Evolutionary conservation across 1,140 invertebrate genomes (phyloP).

Genomic region (Procambarus virginalis): DNA sequence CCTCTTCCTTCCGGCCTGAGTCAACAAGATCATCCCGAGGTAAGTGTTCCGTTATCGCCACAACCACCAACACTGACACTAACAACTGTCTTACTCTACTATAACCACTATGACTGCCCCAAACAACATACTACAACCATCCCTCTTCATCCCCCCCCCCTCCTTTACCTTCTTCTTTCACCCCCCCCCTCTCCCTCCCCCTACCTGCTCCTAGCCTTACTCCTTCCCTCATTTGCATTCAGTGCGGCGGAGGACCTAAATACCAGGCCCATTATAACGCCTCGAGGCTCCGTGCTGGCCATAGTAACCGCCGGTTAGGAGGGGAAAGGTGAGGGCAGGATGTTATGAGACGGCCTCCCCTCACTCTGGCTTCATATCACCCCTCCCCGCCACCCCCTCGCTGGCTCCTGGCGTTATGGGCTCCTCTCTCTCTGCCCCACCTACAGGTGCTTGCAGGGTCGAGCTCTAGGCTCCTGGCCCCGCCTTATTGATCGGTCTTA

Average conservation of each 20-base stretch:
- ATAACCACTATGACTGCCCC: too few relatives aligned
- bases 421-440: background rate
- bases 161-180: background rate
- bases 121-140: background rate
- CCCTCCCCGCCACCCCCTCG: background rate
- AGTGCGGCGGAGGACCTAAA: conserved; percentile 10
- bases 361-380: background rate
- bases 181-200: background rate
- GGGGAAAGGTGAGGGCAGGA: background rate
- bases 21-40: too few relatives aligned
- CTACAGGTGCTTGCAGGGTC: too few relatives aligned
- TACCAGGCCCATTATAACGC: conserved; percentile 12
- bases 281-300: background rate
- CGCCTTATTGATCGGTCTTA: too few relatives aligned
- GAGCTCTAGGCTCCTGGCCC: too few relatives aligned
- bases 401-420: background rate
- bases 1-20: background rate
- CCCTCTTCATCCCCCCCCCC: conserved; percentile 15
- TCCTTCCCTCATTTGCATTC: conserved; percentile 24
- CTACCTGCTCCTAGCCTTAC: background rate
- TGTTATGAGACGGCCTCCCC: background rate
- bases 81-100: background rate
- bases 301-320: conserved; percentile 1
- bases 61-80: too few relatives aligned
- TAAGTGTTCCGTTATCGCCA: too few relatives aligned